Percentiles rank a stretch among this genome's conserved stretches.
phyloP scores from a whole-genome alignment of 2,797 vertebrate species.

The Pristis pectinata region DNA sequence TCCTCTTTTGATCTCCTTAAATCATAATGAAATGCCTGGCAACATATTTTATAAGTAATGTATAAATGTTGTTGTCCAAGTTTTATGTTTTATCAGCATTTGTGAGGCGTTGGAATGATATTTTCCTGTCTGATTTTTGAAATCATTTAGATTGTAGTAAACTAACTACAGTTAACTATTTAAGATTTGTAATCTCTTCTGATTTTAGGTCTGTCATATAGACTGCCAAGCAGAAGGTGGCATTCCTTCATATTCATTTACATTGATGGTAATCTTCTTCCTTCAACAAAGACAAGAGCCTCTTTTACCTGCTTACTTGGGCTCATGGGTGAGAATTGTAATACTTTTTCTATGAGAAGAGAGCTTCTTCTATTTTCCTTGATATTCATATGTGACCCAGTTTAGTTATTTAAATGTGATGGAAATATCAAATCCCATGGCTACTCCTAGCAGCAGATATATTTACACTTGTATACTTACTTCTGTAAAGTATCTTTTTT shows the following conservation, averaged over 20 bases:
- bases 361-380: constrained; percentile 5
- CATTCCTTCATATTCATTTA: constrained; percentile 91
- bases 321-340: constrained; percentile 72
- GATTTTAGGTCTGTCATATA: constrained; percentile 82
- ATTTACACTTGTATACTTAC: not conserved
- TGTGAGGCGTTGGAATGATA: not conserved
- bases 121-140: not conserved
- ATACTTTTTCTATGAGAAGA: not conserved
- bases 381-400: not conserved
- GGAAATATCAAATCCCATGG: not conserved
- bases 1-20: not conserved
- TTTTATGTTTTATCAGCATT: not conserved
- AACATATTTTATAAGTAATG: not conserved
- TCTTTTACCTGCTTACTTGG: constrained; percentile 86
- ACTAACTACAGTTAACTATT: not conserved
- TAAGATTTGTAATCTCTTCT: constrained; percentile 33
- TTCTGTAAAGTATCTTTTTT: not conserved
- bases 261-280: constrained; percentile 98
- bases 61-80: not conserved
- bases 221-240: constrained; percentile 95
- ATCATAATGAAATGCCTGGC: not conserved
- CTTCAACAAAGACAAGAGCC: constrained; percentile 87
- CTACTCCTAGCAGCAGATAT: not conserved
- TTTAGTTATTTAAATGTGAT: not conserved
- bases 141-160: not conserved